A percentile compares a stretch with the other conserved stretches of the same genome.
phyloP scores from a whole-genome alignment of 2,797 vertebrate genomes.

The Pseudochromis fuscus region DNA sequence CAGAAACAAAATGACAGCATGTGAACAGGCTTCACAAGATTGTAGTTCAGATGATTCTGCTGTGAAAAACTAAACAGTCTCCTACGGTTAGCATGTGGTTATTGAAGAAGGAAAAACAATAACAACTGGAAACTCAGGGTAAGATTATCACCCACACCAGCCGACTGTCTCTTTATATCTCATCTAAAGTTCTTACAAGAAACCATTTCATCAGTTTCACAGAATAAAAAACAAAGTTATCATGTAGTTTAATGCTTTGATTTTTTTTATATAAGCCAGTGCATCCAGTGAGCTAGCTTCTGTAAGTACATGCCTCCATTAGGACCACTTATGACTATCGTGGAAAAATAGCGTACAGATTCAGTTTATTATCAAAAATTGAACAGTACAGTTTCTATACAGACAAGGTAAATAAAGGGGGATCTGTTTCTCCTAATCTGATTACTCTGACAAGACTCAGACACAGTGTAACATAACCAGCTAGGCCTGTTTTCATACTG shows the following conservation, averaged over 20 bases:
- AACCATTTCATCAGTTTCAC: background rate
- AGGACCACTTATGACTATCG: background rate
- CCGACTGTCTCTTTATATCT: background rate
- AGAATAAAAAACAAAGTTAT: background rate
- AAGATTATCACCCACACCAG: background rate
- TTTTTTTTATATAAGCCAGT: too few species aligned
- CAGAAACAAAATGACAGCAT: too few species aligned
- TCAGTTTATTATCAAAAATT: background rate
- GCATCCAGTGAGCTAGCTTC: background rate
- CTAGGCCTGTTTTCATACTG: too few species aligned
- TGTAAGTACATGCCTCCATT: background rate
- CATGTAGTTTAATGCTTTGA: too few species aligned
- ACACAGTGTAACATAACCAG: too few species aligned
- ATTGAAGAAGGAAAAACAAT: too few species aligned
- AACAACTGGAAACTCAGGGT: too few species aligned
- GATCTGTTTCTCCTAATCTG: background rate
- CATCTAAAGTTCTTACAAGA: background rate
- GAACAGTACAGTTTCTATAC: background rate
- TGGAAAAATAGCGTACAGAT: background rate
- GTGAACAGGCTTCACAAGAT: too few species aligned
- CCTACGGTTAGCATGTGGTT: too few species aligned
- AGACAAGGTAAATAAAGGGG: background rate
- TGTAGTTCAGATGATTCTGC: too few species aligned
- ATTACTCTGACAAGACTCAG: too few species aligned
- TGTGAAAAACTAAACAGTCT: too few species aligned